Base-by-base conservation (phyloP, 2,113 vertebrate species). In the Hippopotamus amphibius region DNA sequence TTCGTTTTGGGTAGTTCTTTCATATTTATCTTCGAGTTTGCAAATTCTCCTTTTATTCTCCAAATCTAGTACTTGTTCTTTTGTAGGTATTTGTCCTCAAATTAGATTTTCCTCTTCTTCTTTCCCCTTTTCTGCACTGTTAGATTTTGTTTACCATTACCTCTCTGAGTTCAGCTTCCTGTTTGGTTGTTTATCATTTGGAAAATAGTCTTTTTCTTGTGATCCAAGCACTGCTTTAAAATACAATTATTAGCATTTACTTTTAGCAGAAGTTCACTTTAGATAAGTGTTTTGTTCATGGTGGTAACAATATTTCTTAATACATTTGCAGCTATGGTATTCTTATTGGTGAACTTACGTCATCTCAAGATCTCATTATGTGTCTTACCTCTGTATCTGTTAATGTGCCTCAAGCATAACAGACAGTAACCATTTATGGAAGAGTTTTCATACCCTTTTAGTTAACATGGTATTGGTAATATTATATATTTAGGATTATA, bases 1-100 rank as follows among this genome's bases (percentile, higher is more conserved):
- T 96, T 88, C 17, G 72, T 91, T 96, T 28, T 91, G 9, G 3
- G 19, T 26, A 66, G 16, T 74, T 80, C 19, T 22, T 95, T 95
- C 3, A 61, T 33, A 16, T 66, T 68, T 46, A 17, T 86, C 9
- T 71, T 95, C 10, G 3, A 66, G 33, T 65, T 90, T 82, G 14
- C 53, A 61, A 46, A 16, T 83, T 90, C 16, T 63, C 50, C 82
- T 50, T 68, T 82, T 15, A 30, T 6, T 55, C 72, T 88, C 16
- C 24, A 74, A 85, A 53, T 72, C 7, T 79, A 48, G 57, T 28
- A 37, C 12, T 72, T 88, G 7, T 53, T 68, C 63, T 85, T 43
- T 7, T 41, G 24, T 65, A 55, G 41, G 1, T 46, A 46, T 89
- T 94, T 85, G 43, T 89, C 7, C 8, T 21, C 21, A 85, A 1